phyloP scores from a whole-genome alignment of 2,888 invertebrate species.

The Noctua janthina region DNA sequence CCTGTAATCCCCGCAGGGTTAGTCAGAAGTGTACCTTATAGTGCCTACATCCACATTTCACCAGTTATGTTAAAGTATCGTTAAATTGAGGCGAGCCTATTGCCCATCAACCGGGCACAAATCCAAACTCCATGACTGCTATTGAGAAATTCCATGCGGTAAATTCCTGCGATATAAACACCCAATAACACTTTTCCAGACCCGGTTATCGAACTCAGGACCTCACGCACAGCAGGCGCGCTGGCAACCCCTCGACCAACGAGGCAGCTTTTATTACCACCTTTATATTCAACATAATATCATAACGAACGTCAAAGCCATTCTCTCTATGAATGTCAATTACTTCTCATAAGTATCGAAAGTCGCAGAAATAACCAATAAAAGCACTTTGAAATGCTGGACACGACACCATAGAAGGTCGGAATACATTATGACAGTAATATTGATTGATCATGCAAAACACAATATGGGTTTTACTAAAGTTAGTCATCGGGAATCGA shows the following conservation, averaged over 20 bases:
- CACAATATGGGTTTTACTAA: constrained; percentile 45
- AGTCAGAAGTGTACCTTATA: background rate
- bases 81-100: background rate
- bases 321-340: background rate
- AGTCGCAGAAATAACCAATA: constrained; percentile 31
- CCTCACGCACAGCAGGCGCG: background rate
- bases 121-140: background rate
- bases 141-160: background rate
- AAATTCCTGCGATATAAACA: background rate
- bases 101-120: background rate
- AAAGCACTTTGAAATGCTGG: constrained; percentile 31
- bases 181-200: background rate
- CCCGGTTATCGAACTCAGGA: background rate
- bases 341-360: constrained; percentile 13
- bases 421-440: constrained; percentile 43
- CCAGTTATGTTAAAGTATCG: background rate
- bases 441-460: constrained; percentile 38
- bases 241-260: background rate
- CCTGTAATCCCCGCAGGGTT: background rate
- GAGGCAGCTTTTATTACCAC: background rate
- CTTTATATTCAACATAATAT: constrained; percentile 6
- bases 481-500: constrained; percentile 33
- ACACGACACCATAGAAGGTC: constrained; percentile 34
- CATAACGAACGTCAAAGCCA: background rate
- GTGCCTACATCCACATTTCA: background rate